Evolutionary conservation across 1,140 invertebrate species (phyloP), one percentile per base, ranked within the genome.

Genomic region (Elymnias hypermnestra): DNA sequence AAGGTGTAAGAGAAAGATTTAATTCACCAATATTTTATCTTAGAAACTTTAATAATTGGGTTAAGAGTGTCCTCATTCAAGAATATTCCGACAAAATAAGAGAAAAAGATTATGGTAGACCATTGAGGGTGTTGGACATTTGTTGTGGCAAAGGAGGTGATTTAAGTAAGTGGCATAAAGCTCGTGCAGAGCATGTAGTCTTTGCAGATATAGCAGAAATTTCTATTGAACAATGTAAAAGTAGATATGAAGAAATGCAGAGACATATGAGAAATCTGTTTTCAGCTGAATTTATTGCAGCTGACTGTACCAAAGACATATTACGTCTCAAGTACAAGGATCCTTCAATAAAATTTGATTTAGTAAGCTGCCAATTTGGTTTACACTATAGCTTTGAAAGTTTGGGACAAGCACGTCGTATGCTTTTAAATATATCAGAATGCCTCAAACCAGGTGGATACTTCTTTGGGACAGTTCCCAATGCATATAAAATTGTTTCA

Each of bases 41-140:
- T 86, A 89, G 98, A 55, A 99, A 98, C 85, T 98, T 99, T 72
- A 99, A 99, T 79, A 99, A 99, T 83, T 99, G 98, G 98, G 93
- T 98, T 5, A 99, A 99, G 87, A 87, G 95, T 78, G 95, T 97
- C 87, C 86, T 98, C 0, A 98, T 99, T 61, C 90, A 90, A 68
- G 90, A 94, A 72, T 93, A 91, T 67, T 74, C 91, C 35, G 83
- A 86, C 35, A 90, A 91, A 68, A 79, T 94, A 1, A 90, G 90
- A 57, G 82, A 91, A 50, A 83, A 84, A 21, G 87, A 87, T 55
- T 86, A 90, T 39, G 90, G 89, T 17, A 81, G 86, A 41, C 81
- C 88, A 3, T 57, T 93, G 3, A 87, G 87, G 47, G 91, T 93
- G 0, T 72, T 93, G 36, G 93, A 94, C 67, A 91, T 94, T 87